phyloP scores from a whole-genome alignment of 2,113 vertebrate species.

The Pachypanchax playfairii region DNA sequence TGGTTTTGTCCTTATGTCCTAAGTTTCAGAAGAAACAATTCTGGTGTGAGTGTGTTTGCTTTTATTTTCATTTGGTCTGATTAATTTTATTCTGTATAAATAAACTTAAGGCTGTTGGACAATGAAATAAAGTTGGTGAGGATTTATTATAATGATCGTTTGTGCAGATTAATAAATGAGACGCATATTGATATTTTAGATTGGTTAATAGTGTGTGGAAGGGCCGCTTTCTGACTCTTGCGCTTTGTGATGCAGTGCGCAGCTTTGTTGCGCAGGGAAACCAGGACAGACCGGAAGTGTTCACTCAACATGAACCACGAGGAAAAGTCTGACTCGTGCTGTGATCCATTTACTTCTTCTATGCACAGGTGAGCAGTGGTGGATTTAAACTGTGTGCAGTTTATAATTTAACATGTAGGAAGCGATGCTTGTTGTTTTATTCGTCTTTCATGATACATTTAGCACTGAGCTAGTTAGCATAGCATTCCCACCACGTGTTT shows the following conservation, averaged over 20 bases:
- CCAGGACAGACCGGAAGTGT: conserved; percentile 29
- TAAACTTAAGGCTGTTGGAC: too few species aligned
- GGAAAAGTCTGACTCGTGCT: background rate
- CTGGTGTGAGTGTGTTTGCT: too few species aligned
- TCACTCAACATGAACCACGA: background rate
- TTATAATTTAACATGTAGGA: background rate
- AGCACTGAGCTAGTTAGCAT: conserved; percentile 44
- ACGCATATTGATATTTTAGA: too few species aligned
- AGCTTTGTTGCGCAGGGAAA: conserved; percentile 24
- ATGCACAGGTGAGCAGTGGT: background rate
- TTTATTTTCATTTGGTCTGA: too few species aligned
- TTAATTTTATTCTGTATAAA: too few species aligned
- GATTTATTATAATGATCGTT: too few species aligned
- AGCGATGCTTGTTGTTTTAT: accelerated
- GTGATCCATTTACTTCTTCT: background rate
- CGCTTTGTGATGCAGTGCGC: conserved; percentile 18
- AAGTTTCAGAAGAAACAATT: too few species aligned
- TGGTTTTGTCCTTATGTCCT: too few species aligned
- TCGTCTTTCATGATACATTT: background rate
- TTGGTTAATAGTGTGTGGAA: too few species aligned
- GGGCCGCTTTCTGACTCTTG: too few species aligned
- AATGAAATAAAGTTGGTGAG: too few species aligned
- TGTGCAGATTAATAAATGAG: too few species aligned
- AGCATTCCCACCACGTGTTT: conserved; percentile 63
- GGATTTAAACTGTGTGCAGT: accelerated